phyloP scores from a whole-genome alignment of 2,113 vertebrate species.

The Anas platyrhynchos region DNA sequence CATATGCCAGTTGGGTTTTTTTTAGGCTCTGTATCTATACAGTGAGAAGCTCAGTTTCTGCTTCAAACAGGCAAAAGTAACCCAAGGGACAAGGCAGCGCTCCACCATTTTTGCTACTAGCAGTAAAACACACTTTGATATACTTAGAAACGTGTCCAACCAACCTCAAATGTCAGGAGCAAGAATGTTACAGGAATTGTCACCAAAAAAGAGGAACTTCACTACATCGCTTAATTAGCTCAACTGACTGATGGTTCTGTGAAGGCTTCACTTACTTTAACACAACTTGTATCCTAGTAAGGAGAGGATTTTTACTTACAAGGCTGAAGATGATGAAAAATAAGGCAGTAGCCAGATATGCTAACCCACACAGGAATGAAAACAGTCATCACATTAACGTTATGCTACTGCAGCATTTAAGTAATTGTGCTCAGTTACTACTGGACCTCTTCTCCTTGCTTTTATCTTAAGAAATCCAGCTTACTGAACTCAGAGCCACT shows the following conservation, averaged over 20 bases:
- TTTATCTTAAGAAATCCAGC: neutral
- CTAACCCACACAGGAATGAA: neutral
- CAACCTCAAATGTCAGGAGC: neutral
- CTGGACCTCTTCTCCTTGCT: neutral
- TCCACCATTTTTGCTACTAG: neutral
- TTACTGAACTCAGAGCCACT: neutral
- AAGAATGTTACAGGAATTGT: neutral
- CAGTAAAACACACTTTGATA: accelerated
- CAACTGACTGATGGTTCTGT: neutral
- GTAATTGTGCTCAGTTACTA: neutral
- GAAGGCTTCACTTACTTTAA: neutral
- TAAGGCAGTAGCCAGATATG: neutral
- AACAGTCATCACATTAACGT: neutral
- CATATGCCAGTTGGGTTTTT: neutral
- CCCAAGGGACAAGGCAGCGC: neutral
- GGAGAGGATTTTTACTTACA: neutral
- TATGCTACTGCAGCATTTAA: neutral
- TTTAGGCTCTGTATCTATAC: neutral
- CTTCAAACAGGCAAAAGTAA: neutral
- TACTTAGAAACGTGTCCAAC: neutral
- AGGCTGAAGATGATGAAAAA: neutral
- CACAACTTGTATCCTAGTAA: neutral
- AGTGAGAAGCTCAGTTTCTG: neutral
- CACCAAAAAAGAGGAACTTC: neutral
- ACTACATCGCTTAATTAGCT: neutral